Percentiles rank a stretch among this genome's conserved stretches.
Evolutionary conservation across 2,113 vertebrate species (phyloP).

Genomic region (Halichoeres trimaculatus): DNA sequence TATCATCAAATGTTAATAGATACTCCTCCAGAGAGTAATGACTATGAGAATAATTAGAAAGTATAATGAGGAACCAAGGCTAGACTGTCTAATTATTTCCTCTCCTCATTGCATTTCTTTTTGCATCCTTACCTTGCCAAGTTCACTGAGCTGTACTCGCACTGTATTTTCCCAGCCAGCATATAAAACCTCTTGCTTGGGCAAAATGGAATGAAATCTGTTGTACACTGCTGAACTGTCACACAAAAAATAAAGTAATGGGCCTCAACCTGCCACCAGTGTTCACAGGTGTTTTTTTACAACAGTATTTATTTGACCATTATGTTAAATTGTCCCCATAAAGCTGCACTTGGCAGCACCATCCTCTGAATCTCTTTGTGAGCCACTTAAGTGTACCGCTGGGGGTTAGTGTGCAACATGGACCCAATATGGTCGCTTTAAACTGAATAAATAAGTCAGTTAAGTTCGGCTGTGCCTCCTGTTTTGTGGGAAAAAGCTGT

Average conservation of each 20-base stretch:
- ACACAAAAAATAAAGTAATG: constrained; percentile 74
- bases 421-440: constrained; percentile 73
- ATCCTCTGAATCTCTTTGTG: constrained; percentile 77
- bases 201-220: constrained; percentile 65
- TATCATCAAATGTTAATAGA: constrained; percentile 38
- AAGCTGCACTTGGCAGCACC: constrained; percentile 80
- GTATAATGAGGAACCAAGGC: constrained; percentile 28
- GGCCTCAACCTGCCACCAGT: constrained; percentile 61
- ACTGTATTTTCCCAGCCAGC: constrained; percentile 24
- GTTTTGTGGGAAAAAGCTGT: constrained; percentile 32
- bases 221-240: constrained; percentile 67
- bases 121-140: constrained; percentile 17
- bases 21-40: constrained; percentile 23
- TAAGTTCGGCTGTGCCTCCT: constrained; percentile 43
- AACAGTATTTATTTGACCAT: constrained; percentile 84
- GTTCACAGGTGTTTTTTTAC: constrained; percentile 80
- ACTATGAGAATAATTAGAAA: constrained; percentile 37
- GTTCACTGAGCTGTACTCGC: constrained; percentile 27
- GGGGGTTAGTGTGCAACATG: constrained; percentile 72
- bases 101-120: constrained; percentile 2
- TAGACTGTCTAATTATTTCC: constrained; percentile 31
- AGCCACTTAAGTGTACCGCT: constrained; percentile 80
- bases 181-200: constrained; percentile 58
- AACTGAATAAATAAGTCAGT: constrained; percentile 74
- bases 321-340: constrained; percentile 85